Evolutionary conservation across 2,888 invertebrate species (phyloP).

Genomic region (Alcis repandata): DNA sequence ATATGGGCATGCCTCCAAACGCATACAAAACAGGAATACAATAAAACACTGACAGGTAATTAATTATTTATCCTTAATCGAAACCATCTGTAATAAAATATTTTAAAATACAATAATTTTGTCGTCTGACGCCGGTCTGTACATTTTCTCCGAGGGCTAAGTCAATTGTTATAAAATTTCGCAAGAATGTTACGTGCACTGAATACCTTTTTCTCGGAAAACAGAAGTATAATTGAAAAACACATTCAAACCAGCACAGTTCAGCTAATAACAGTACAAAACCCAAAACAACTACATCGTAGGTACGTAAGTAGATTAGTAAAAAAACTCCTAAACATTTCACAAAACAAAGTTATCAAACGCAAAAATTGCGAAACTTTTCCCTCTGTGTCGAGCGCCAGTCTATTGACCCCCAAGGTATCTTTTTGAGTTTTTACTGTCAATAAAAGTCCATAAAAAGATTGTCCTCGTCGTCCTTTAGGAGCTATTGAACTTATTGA

Average conservation of each 20-base stretch:
- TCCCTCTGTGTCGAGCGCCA: conserved; percentile 12
- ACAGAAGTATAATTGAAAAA: background rate
- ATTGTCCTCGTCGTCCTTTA: conserved; percentile 52
- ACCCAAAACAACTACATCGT: too few species aligned
- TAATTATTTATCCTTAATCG: conserved; percentile 60
- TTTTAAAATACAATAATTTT: too few species aligned
- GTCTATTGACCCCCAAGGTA: conserved; percentile 47
- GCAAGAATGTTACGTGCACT: too few species aligned
- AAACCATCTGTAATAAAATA: conserved; percentile 36
- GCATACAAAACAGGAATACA: conserved; percentile 51
- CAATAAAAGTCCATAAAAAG: conserved; percentile 61
- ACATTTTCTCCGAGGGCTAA: too few species aligned
- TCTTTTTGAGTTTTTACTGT: conserved; percentile 56
- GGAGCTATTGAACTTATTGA: conserved; percentile 40
- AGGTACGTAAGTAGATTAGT: too few species aligned
- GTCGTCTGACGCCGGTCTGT: too few species aligned
- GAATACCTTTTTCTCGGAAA: too few species aligned
- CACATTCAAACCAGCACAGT: too few species aligned
- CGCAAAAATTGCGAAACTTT: conserved; percentile 6
- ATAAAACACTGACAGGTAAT: conserved; percentile 64
- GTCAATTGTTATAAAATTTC: too few species aligned
- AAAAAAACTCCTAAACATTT: background rate
- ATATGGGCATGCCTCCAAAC: conserved; percentile 7
- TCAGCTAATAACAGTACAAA: too few species aligned
- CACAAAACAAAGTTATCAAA: conserved; percentile 7